These are phyloP conservation scores for Parapsyche elsis DNA, from an alignment of 1,140 invertebrate genomes.

Conservation along the genomic window DNA sequence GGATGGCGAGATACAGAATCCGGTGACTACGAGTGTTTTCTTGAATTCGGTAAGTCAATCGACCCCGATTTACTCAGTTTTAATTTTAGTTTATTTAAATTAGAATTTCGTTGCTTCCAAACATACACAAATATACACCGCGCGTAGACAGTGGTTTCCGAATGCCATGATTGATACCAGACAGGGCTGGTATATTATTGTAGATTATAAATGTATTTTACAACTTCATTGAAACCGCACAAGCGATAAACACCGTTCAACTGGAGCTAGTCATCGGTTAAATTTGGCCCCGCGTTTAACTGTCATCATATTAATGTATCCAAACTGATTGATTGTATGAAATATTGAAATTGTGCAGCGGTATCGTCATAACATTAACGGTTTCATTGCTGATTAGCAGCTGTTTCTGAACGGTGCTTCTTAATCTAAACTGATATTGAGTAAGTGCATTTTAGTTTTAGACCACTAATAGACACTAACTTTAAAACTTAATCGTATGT, in stretches of 20 bases:
- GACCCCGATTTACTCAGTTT: not conserved
- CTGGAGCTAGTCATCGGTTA: too few species aligned
- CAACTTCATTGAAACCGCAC: constrained; percentile 60
- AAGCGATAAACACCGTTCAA: constrained; percentile 57
- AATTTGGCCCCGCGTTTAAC: too few species aligned
- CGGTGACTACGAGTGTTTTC: constrained; percentile 67
- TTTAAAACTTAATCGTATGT: too few species aligned
- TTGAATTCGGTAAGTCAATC: constrained; percentile 65
- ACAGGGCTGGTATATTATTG: constrained; percentile 20
- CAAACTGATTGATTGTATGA: too few species aligned
- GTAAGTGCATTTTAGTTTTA: too few species aligned
- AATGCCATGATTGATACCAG: not conserved
- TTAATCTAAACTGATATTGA: too few species aligned
- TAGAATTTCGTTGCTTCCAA: not conserved
- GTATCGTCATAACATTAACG: too few species aligned
- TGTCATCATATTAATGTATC: too few species aligned
- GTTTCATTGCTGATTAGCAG: too few species aligned
- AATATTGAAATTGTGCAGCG: too few species aligned
- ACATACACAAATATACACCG: not conserved
- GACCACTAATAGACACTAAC: too few species aligned
- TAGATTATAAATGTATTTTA: constrained; percentile 40
- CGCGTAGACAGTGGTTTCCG: not conserved
- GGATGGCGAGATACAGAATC: constrained; percentile 67
- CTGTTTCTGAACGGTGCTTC: too few species aligned
- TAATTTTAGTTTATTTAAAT: constrained; percentile 8